Evolutionary conservation across 1,140 invertebrate species (phyloP).

Genomic region (Zaprionus gabonicus): DNA sequence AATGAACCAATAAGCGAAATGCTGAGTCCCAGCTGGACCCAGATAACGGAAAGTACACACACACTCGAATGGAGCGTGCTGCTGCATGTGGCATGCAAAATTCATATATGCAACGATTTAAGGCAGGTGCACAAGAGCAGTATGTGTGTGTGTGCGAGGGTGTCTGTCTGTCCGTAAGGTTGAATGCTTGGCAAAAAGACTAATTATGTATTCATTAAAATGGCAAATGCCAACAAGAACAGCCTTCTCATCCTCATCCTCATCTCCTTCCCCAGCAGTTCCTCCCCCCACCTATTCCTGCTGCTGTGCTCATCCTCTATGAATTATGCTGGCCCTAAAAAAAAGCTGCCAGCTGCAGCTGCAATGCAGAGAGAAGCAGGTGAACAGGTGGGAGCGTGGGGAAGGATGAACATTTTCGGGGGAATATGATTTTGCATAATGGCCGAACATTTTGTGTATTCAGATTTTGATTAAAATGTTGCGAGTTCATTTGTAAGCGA

Average conservation of each 20-base stretch:
- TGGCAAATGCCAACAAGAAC: constrained; percentile 65
- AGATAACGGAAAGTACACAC: constrained; percentile 31
- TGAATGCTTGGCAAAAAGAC: constrained; percentile 70
- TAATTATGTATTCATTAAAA: constrained; percentile 82
- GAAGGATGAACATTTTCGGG: not conserved
- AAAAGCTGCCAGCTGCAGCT: constrained; percentile 23
- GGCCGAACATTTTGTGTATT: constrained; percentile 26
- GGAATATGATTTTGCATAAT: constrained; percentile 45
- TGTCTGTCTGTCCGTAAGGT: constrained; percentile 19
- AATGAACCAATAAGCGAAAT: constrained; percentile 65
- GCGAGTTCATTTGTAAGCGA: constrained; percentile 15
- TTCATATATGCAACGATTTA: constrained; percentile 47
- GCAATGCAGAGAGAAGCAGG: not conserved
- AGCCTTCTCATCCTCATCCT: constrained; percentile 4
- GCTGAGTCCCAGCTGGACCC: constrained; percentile 37
- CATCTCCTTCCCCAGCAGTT: not conserved
- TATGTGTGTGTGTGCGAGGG: constrained; percentile 16
- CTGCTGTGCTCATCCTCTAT: constrained; percentile 9
- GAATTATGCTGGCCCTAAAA: constrained; percentile 25
- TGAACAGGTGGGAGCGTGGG: not conserved
- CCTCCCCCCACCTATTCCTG: no score
- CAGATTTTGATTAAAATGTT: constrained; percentile 37
- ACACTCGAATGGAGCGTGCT: constrained; percentile 31
- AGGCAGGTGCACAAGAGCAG: constrained; percentile 48
- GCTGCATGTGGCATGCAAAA: constrained; percentile 44